Evolutionary conservation across 2,888 invertebrate genomes (phyloP).

Genomic region (Agrenia bidenticulata): DNA sequence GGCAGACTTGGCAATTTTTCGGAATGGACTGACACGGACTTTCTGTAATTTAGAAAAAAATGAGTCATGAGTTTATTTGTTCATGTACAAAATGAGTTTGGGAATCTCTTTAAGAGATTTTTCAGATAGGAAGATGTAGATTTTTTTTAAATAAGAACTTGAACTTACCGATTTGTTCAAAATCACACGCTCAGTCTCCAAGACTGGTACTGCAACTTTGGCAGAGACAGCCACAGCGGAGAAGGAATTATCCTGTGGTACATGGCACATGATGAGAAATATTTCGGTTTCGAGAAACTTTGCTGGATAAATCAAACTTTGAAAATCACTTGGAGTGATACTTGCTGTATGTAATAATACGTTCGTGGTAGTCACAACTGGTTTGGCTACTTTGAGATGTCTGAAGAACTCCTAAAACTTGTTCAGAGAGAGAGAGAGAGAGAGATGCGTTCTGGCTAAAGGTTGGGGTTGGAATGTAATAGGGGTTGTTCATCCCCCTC

Average conservation of each 20-base stretch:
- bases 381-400: conserved; percentile 4
- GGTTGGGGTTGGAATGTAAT: conserved; percentile 44
- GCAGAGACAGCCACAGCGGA: conserved; percentile 32
- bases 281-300: background rate
- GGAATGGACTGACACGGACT: conserved; percentile 48
- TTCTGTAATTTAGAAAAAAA: conserved; percentile 44
- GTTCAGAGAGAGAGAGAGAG: conserved; percentile 14
- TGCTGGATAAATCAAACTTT: background rate
- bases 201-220: conserved; percentile 30
- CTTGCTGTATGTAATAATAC: background rate
- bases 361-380: background rate
- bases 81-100: background rate
- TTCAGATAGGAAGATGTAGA: background rate
- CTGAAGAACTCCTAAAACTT: background rate
- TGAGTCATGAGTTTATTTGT: conserved; percentile 34
- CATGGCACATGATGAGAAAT: conserved; percentile 38
- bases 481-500: conserved; percentile 31
- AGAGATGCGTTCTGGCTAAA: conserved; percentile 32
- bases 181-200: conserved; percentile 13
- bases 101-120: no score
- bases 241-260: conserved; percentile 35
- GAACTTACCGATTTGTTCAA: conserved; percentile 46
- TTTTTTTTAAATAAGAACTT: conserved; percentile 1
- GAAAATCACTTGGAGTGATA: background rate
- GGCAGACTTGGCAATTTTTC: conserved; percentile 49